Percentiles rank a stretch among this genome's conserved stretches.
Evolutionary conservation across 2,797 vertebrate species (phyloP).

Genomic region (Liasis olivaceus): DNA sequence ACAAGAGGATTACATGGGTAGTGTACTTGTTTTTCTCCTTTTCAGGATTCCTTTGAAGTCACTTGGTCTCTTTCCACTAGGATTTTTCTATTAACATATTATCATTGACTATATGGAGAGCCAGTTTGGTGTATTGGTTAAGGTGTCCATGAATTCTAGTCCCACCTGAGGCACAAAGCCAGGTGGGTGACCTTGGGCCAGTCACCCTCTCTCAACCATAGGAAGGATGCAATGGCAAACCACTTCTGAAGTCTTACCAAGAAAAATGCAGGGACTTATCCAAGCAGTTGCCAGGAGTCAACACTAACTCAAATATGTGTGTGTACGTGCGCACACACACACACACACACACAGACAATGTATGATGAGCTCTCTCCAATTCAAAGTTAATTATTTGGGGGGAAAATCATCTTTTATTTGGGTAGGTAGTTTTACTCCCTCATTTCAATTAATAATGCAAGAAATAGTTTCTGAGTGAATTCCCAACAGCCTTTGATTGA

Average conservation of each 20-base stretch:
- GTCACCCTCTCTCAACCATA: not conserved
- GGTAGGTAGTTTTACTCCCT: not conserved
- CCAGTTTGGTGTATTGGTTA: not conserved
- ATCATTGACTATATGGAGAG: not conserved
- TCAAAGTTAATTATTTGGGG: not conserved
- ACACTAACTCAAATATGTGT: not conserved
- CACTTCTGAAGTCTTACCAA: not conserved
- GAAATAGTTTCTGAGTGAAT: not conserved
- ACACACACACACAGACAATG: not conserved
- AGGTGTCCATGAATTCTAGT: not conserved
- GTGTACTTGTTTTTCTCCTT: not conserved
- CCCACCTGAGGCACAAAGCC: not conserved
- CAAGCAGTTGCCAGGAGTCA: not conserved
- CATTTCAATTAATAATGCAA: not conserved
- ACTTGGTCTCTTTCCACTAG: not conserved
- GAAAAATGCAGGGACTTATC: not conserved
- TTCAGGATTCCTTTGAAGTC: not conserved
- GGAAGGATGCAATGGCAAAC: not conserved
- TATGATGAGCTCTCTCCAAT: not conserved
- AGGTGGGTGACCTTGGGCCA: not conserved
- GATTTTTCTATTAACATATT: not conserved
- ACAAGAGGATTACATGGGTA: not conserved
- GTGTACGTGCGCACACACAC: not conserved
- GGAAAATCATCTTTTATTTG: not conserved
- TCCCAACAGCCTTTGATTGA: too few relatives aligned